Conservation (phyloP, 1,140 invertebrate genomes). For the Anoplophora glabripennis region DNA sequence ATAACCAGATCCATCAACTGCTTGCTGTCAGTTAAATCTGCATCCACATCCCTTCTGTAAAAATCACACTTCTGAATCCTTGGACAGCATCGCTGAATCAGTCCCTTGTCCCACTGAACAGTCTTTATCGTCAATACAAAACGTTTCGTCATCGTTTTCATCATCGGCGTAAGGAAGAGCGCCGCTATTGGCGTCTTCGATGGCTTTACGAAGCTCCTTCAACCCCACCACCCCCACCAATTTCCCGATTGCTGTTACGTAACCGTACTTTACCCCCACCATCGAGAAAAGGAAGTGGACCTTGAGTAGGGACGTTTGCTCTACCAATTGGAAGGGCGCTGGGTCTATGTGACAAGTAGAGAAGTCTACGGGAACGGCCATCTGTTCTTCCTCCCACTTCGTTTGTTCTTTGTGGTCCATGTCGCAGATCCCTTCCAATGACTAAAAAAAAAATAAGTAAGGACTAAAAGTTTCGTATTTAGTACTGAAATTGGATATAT, state of each 20-base stretch:
- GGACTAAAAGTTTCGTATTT: background rate
- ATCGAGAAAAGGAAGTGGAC: slow-evolving; percentile 93
- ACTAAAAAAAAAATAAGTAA: slow-evolving; percentile 55
- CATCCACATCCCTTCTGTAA: too few species aligned
- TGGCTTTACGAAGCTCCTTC: slow-evolving; percentile 88
- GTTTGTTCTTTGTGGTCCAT: slow-evolving; percentile 90
- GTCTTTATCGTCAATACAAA: slow-evolving; percentile 5
- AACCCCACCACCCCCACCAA: slow-evolving; percentile 94
- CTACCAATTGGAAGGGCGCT: slow-evolving; percentile 95
- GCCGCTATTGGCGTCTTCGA: slow-evolving; percentile 73
- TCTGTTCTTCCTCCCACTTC: slow-evolving; percentile 87
- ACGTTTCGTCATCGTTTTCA: background rate
- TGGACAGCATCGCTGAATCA: background rate
- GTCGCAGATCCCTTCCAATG: slow-evolving; percentile 83
- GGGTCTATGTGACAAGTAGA: slow-evolving; percentile 90
- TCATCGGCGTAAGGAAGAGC: slow-evolving; percentile 26
- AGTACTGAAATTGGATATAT: too few species aligned
- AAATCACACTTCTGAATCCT: background rate
- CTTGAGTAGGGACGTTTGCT: slow-evolving; percentile 92
- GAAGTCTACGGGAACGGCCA: slow-evolving; percentile 81
- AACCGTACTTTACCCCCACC: slow-evolving; percentile 94
- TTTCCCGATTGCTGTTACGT: slow-evolving; percentile 93
- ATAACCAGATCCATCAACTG: too few species aligned
- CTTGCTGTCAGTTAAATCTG: too few species aligned
- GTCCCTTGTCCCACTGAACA: background rate